Evolutionary conservation across 2,888 invertebrate genomes (phyloP), one percentile per base, ranked within the genome.

Genomic region (Galerucella nymphaeae): DNA sequence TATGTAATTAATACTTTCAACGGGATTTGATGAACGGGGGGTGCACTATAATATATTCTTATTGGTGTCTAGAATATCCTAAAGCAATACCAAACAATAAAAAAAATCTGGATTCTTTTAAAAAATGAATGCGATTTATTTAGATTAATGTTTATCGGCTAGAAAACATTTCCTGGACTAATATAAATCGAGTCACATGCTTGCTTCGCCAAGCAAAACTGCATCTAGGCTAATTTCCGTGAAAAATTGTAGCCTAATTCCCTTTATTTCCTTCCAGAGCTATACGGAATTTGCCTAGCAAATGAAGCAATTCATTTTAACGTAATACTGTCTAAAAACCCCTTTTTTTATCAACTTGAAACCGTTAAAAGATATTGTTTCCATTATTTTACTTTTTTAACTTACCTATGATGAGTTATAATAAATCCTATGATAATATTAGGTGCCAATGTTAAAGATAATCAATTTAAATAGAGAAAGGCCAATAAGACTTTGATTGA

Each of bases 1-100:
- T 74, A 72, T 62, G 72, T 76, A 76, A 74, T 73, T 75, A 73
- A 76, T 76, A 70, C 74, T 66, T 70, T 75, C 72, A 76, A 75
- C 71, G 38, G 65, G 62, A 20, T 72, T 75, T 75, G 70, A 76
- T 76, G 58, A 59, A 74, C 57, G 42, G 20, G 30, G 50, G 18
- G 3, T 53, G n/a, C 53, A 53, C 53, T n/a, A n/a, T n/a, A n/a
- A n/a, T n/a, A n/a, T n/a, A n/a, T n/a, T n/a, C n/a, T n/a, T n/a
- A n/a, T n/a, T n/a, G n/a, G n/a, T n/a, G n/a, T n/a, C n/a, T n/a
- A n/a, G n/a, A n/a, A n/a, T n/a, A n/a, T n/a, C n/a, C n/a, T n/a
- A n/a, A n/a, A n/a, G n/a, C n/a, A 23, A 23, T 23, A 3, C 23
- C 23, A 23, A 23, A 23, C 3, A 23, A 23, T 23, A 23, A 23